Evolutionary conservation across 2,888 invertebrate genomes (phyloP), one percentile per base, ranked within the genome.

Genomic region (Petrolisthes manimaculis): DNA sequence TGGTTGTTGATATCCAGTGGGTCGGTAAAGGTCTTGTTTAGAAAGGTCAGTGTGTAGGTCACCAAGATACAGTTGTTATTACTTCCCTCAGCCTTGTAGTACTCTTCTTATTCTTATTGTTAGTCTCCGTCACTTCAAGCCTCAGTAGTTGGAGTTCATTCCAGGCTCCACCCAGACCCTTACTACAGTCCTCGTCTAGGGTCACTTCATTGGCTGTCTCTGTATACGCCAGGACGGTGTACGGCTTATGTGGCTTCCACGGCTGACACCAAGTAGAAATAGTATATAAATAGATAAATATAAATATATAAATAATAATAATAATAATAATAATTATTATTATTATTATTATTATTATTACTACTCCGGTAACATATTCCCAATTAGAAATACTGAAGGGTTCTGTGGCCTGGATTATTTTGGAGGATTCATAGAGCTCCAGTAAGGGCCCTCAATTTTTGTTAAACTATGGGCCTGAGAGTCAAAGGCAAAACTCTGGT

Each of bases 1-100:
- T 3, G 95, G 94, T n/a, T 93, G 92, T 92, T 95, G 95, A 92
- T 94, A 95, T 82, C 94, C 93, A 0, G 94, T 94, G 0, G 95
- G 94, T 24, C 93, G 92, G 92, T 94, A 94, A 61, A 84, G 74
- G 5, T 84, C 84, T 37, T 84, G 84, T 55, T 88, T 80, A 81
- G 37, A 18, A 6, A 54, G 9, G 5, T 88, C 84, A 21, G 88
- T 88, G 80, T 88, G 88, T 4, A 88, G 53, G 74, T 88, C 88
- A 6, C 88, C 88, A 24, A 84, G 56, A 53, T 84, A 84, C 37
- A 88, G 84, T 54, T 88, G 12, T 21, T 9, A 51, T 56, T 4
- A 24, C 77, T 4, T 69, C 71, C 51, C 0, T 3, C 21, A 3
- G n/a, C n/a, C n/a, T n/a, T n/a, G n/a, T n/a, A n/a, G n/a, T n/a